These are phyloP conservation scores for Norana najaformis DNA, from an alignment of 2,888 invertebrate genomes.

Conservation along the genomic window DNA sequence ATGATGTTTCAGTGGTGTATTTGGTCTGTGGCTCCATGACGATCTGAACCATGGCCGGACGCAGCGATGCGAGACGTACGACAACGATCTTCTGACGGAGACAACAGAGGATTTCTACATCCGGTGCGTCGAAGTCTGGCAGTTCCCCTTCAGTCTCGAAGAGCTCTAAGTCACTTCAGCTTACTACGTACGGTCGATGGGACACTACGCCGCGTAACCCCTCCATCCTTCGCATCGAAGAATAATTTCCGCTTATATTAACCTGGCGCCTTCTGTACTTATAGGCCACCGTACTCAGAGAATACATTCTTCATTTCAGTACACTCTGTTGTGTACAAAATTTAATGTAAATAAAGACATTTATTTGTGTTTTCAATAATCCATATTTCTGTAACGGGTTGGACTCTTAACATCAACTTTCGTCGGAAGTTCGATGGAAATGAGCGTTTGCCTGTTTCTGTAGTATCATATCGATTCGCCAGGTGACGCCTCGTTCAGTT, in stretches of 20 bases:
- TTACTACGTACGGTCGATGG: not conserved
- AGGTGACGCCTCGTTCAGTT: not conserved
- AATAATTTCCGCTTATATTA: not conserved
- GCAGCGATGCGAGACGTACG: conserved; percentile 92
- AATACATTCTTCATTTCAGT: not conserved
- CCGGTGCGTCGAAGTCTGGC: conserved; percentile 69
- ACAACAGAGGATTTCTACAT: conserved; percentile 90
- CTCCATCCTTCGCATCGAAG: not conserved
- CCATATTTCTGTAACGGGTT: not conserved
- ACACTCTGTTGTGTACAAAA: not conserved
- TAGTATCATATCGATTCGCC: not conserved
- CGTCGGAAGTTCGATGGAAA: not conserved
- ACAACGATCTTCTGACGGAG: conserved; percentile 86
- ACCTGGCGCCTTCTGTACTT: not conserved
- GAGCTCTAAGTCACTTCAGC: not conserved
- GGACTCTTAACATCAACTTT: not conserved
- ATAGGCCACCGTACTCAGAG: too few species aligned
- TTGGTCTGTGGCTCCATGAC: conserved; percentile 96
- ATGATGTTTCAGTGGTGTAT: conserved; percentile 76
- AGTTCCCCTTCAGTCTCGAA: conserved; percentile 27
- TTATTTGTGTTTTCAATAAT: not conserved
- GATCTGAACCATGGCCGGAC: conserved; percentile 94
- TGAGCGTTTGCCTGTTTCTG: not conserved
- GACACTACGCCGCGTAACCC: not conserved
- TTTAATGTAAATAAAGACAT: not conserved